Conservation (phyloP, 2,888 invertebrate genomes). For the Capitulum mitella region DNA sequence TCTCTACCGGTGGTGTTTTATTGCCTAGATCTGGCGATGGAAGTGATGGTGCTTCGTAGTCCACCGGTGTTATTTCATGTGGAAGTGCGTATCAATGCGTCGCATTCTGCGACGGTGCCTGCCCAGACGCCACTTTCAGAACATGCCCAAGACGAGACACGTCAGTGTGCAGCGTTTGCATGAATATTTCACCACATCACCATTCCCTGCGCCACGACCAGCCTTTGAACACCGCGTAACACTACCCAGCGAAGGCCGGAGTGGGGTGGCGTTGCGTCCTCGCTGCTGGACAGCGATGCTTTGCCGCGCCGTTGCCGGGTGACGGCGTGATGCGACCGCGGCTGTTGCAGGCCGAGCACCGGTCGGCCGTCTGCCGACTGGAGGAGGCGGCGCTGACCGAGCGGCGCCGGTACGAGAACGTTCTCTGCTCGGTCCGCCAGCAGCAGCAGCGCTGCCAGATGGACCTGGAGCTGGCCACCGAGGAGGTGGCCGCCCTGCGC, state of each 20-base stretch:
- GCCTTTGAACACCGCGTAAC: not conserved
- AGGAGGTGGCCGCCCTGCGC: not conserved
- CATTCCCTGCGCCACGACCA: not conserved
- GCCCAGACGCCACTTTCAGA: too few relatives aligned
- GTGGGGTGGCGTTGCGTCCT: not conserved
- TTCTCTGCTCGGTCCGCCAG: not conserved
- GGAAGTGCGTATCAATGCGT: too few relatives aligned
- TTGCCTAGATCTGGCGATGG: too few relatives aligned
- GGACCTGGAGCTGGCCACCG: constrained; percentile 10
- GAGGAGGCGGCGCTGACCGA: constrained; percentile 16
- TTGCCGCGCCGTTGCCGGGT: not conserved
- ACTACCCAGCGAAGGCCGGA: not conserved
- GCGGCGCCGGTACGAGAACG: not conserved
- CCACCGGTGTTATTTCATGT: too few relatives aligned
- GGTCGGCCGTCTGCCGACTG: not conserved
- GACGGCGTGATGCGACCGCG: too few relatives aligned
- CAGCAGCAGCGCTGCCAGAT: constrained; percentile 16
- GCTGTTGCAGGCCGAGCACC: not conserved
- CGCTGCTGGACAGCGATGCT: not conserved
- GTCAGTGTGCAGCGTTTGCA: too few relatives aligned
- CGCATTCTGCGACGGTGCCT: too few relatives aligned
- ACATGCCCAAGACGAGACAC: too few relatives aligned
- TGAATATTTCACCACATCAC: not conserved
- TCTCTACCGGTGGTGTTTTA: too few relatives aligned
- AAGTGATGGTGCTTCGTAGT: too few relatives aligned